Percentiles rank a stretch among this genome's conserved stretches.
Evolutionary conservation across 2,888 invertebrate genomes (phyloP).

Genomic region (Orchesella flavescens): DNA sequence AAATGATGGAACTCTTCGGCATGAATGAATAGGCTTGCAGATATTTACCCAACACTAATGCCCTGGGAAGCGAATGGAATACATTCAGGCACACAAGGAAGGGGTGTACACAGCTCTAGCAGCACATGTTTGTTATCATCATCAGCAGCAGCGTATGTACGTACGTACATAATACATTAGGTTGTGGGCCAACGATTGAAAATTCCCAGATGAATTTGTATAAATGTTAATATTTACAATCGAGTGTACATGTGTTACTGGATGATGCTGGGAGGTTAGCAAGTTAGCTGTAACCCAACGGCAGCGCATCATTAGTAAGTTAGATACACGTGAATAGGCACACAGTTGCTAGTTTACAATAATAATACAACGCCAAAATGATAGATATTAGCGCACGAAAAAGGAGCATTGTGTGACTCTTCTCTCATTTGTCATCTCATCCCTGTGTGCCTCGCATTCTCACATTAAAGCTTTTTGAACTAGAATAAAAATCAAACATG

Average conservation of each 20-base stretch:
- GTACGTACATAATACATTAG: neutral
- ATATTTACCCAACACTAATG: too few species aligned
- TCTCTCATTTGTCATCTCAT: constrained; percentile 12
- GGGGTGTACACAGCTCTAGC: neutral
- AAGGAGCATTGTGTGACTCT: neutral
- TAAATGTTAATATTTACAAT: neutral
- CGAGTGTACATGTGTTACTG: neutral
- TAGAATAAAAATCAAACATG: constrained; percentile 7
- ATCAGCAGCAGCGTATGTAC: too few species aligned
- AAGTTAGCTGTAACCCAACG: constrained; percentile 14
- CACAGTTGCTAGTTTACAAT: neutral
- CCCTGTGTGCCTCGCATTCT: neutral
- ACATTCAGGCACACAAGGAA: too few species aligned
- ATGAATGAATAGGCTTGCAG: too few species aligned
- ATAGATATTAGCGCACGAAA: neutral
- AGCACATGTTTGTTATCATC: constrained; percentile 5
- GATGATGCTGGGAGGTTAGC: neutral
- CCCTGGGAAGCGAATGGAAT: too few species aligned
- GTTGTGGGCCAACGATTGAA: constrained; percentile 2
- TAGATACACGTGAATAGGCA: constrained; percentile 4
- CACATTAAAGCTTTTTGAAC: constrained; percentile 17
- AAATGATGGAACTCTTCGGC: too few species aligned
- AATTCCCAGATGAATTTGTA: constrained; percentile 34
- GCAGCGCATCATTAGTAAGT: constrained; percentile 19
- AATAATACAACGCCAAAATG: neutral